phyloP scores from a whole-genome alignment of 2,113 vertebrate genomes.

The Ctenomys sociabilis region DNA sequence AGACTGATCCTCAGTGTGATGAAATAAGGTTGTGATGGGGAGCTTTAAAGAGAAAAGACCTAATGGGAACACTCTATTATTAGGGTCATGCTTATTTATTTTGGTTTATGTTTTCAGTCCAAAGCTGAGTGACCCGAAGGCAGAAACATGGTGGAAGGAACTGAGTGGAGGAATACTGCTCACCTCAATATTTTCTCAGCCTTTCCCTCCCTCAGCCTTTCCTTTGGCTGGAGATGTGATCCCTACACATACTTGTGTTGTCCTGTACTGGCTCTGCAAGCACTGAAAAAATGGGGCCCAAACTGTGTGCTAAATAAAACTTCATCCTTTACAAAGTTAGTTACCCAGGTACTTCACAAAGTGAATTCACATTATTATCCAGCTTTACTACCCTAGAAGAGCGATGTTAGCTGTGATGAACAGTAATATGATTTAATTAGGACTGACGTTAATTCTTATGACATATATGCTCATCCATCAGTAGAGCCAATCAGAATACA shows the following conservation, averaged over 20 bases:
- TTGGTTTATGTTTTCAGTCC: background rate
- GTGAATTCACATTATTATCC: background rate
- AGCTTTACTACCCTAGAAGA: background rate
- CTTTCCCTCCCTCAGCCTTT: no score
- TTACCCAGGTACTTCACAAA: background rate
- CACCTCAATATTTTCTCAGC: no score
- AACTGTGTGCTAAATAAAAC: background rate
- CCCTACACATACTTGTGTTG: background rate
- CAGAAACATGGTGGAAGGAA: background rate
- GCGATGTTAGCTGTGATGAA: background rate
- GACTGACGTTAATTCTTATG: background rate
- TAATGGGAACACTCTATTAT: background rate
- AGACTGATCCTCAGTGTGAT: background rate
- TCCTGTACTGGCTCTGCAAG: background rate
- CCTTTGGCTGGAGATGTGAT: background rate
- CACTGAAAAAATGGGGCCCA: background rate
- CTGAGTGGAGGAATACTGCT: background rate
- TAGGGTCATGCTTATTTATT: background rate
- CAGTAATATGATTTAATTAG: background rate
- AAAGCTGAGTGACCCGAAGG: background rate
- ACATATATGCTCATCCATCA: background rate
- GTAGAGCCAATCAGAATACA: background rate
- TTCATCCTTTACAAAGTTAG: background rate
- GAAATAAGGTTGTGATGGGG: background rate
- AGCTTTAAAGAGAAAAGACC: background rate